phyloP scores from a whole-genome alignment of 2,113 vertebrate species.

The Pampusana beccarii region DNA sequence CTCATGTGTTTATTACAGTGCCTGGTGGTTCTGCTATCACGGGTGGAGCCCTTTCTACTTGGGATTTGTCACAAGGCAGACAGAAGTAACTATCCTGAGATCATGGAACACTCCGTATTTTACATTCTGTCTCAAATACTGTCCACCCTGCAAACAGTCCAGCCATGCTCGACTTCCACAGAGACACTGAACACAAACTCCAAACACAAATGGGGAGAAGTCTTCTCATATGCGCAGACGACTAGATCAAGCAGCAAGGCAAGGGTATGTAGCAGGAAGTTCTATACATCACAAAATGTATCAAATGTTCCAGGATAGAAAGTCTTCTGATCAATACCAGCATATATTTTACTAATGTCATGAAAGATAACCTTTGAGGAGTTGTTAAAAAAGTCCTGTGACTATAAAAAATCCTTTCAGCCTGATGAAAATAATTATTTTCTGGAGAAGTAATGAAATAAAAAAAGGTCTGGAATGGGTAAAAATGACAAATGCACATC shows the following conservation, averaged over 20 bases:
- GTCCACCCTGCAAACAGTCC: neutral
- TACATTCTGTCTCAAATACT: neutral
- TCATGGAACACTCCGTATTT: neutral
- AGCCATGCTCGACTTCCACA: neutral
- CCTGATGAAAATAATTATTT: neutral
- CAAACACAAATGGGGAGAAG: neutral
- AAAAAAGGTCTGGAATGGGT: neutral
- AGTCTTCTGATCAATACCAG: neutral
- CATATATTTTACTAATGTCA: neutral
- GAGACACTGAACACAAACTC: neutral
- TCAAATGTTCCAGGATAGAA: neutral
- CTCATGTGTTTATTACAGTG: neutral
- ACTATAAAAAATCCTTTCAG: neutral
- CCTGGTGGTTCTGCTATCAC: neutral
- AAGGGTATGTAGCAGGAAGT: neutral
- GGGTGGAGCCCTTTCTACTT: neutral
- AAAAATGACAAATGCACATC: neutral
- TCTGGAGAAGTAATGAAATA: neutral
- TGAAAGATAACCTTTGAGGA: neutral
- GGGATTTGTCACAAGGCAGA: neutral
- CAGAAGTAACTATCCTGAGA: neutral
- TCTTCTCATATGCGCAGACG: neutral
- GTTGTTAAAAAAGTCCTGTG: neutral
- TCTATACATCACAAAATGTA: neutral
- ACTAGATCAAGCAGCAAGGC: neutral